Conservation (phyloP, 1,140 invertebrate species). For the Drosophila nasuta region DNA sequence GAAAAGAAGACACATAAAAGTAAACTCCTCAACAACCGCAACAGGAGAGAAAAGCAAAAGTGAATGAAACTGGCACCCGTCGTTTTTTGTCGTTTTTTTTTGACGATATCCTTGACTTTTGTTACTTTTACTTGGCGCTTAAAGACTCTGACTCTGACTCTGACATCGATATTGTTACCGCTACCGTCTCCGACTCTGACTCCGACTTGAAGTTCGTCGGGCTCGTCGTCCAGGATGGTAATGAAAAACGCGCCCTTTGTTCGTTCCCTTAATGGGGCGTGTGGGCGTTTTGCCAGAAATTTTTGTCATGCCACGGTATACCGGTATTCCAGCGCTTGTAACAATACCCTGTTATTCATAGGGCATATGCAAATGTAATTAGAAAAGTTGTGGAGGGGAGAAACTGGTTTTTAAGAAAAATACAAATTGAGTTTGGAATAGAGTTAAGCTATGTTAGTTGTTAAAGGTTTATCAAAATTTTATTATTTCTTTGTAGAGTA, state of each 20-base stretch:
- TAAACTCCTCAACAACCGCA: neutral
- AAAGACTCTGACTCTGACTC: constrained; percentile 46
- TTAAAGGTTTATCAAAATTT: too few species aligned
- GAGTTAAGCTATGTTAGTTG: too few species aligned
- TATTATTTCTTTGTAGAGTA: neutral
- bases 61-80: constrained; percentile 69
- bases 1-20: constrained; percentile 5
- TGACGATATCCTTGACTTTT: constrained; percentile 79
- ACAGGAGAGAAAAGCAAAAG: constrained; percentile 60
- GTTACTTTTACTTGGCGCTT: constrained; percentile 71
- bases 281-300: constrained; percentile 78
- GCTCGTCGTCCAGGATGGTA: constrained; percentile 56
- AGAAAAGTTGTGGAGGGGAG: neutral
- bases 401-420: too few species aligned
- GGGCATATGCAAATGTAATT: constrained; percentile 1
- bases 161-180: neutral
- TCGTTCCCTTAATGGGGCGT: constrained; percentile 64
- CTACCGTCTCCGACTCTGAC: constrained; percentile 1
- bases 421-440: too few species aligned
- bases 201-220: neutral
- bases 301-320: constrained; percentile 66
- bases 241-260: constrained; percentile 80
- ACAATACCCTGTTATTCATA: constrained; percentile 34
- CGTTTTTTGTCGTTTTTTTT: constrained; percentile 27
- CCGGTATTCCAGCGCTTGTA: constrained; percentile 41